A percentile compares a stretch with the other conserved stretches of the same genome.
Conservation (phyloP, 2,888 invertebrate species). For the Agriopis leucophaearia region DNA sequence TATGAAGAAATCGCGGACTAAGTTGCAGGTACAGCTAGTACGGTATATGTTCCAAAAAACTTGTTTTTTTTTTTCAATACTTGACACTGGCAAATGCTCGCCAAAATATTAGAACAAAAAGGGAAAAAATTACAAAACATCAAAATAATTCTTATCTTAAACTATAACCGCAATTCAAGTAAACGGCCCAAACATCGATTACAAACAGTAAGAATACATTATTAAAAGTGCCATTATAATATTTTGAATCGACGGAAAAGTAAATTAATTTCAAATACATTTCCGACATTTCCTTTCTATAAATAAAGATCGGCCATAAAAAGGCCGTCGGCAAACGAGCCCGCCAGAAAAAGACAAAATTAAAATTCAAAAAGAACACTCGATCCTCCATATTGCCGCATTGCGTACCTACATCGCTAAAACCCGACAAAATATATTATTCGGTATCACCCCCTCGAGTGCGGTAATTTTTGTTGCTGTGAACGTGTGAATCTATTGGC, state of each 20-base stretch:
- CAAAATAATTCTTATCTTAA: too few relatives aligned
- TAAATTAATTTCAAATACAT: not conserved
- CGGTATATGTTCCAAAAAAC: too few relatives aligned
- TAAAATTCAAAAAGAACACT: constrained; percentile 39
- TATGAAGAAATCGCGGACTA: too few relatives aligned
- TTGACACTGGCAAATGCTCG: too few relatives aligned
- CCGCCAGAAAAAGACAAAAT: constrained; percentile 28
- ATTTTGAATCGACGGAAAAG: not conserved
- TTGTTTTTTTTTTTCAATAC: too few relatives aligned
- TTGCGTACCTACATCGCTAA: constrained; percentile 67
- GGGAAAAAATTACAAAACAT: too few relatives aligned
- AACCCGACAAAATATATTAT: constrained; percentile 78
- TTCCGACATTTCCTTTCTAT: constrained; percentile 4
- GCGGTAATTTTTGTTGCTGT: constrained; percentile 59
- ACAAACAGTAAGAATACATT: too few relatives aligned
- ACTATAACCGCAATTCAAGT: too few relatives aligned
- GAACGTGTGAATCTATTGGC: constrained; percentile 61
- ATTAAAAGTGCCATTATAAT: too few relatives aligned
- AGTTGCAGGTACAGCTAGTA: too few relatives aligned
- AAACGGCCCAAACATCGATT: too few relatives aligned
- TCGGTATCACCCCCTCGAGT: constrained; percentile 75
- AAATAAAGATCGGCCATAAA: constrained; percentile 29
- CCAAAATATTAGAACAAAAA: too few relatives aligned
- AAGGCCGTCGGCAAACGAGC: constrained; percentile 10
- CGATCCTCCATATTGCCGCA: constrained; percentile 66